phyloP scores from a whole-genome alignment of 1,140 invertebrate genomes.

The Polypedilum vanderplanki region DNA sequence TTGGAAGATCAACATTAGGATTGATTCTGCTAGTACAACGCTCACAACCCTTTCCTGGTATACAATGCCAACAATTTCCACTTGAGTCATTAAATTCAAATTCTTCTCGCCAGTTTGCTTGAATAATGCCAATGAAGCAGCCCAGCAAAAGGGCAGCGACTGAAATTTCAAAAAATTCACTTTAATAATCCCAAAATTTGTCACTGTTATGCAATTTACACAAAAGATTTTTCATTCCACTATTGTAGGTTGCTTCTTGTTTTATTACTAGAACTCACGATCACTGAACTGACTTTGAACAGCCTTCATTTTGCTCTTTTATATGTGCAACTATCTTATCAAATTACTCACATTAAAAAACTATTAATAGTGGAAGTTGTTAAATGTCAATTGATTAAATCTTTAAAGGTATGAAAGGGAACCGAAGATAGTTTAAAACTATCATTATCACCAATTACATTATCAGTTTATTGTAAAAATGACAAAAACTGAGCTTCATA shows the following conservation, averaged over 20 bases:
- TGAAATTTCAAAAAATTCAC: not conserved
- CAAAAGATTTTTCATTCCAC: constrained; percentile 2
- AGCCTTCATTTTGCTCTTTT: not conserved
- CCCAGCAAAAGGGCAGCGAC: constrained; percentile 5
- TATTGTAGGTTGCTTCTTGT: not conserved
- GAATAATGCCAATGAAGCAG: not conserved
- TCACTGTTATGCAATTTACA: not conserved
- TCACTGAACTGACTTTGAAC: not conserved
- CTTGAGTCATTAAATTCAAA: not conserved
- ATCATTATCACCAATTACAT: too few relatives aligned
- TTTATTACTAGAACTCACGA: not conserved
- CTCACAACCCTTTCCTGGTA: not conserved
- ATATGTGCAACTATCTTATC: too few relatives aligned
- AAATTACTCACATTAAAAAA: too few relatives aligned
- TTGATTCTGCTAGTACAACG: not conserved
- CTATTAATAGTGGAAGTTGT: not conserved
- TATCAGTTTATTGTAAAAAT: too few relatives aligned
- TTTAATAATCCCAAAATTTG: not conserved
- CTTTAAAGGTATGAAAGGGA: not conserved
- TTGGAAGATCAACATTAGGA: not conserved
- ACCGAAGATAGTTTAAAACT: not conserved
- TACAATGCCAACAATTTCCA: not conserved
- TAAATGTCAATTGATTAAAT: not conserved
- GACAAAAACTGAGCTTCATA: too few relatives aligned
- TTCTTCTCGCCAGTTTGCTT: not conserved